phyloP scores from a whole-genome alignment of 2,888 invertebrate genomes.

The Synergus japonicus region DNA sequence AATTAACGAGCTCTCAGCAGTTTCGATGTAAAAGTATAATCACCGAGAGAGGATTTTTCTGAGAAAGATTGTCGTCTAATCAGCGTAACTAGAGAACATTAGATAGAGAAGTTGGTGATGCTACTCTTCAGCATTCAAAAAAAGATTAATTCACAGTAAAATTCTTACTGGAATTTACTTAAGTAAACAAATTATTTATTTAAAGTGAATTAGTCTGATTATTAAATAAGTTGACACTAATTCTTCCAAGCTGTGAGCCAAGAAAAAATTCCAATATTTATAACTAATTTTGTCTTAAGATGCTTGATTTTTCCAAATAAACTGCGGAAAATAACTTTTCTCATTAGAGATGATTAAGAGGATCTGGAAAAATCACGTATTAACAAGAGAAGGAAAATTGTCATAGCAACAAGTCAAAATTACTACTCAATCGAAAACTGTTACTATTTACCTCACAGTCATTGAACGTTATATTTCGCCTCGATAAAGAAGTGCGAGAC shows the following conservation, averaged over 20 bases:
- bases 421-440: slow-evolving; percentile 21
- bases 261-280: too few relatives aligned
- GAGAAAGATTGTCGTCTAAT: slow-evolving; percentile 21
- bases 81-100: slow-evolving; percentile 23
- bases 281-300: too few relatives aligned
- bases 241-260: too few relatives aligned
- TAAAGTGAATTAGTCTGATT: too few relatives aligned
- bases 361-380: slow-evolving; percentile 1
- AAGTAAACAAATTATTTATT: too few relatives aligned
- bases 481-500: neutral
- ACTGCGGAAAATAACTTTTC: neutral
- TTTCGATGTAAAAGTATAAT: slow-evolving; percentile 17
- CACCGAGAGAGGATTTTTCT: neutral
- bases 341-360: neutral
- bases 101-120: slow-evolving; percentile 2
- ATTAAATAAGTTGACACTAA: too few relatives aligned
- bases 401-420: slow-evolving; percentile 26
- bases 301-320: neutral
- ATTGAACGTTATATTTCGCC: neutral
- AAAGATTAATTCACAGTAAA: neutral
- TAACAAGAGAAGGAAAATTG: slow-evolving; percentile 20
- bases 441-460: slow-evolving; percentile 15
- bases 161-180: too few relatives aligned
- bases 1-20: slow-evolving; percentile 12
- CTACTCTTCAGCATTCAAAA: neutral